Conservation (phyloP, 2,888 invertebrate species). For the Thelaira solivaga region DNA sequence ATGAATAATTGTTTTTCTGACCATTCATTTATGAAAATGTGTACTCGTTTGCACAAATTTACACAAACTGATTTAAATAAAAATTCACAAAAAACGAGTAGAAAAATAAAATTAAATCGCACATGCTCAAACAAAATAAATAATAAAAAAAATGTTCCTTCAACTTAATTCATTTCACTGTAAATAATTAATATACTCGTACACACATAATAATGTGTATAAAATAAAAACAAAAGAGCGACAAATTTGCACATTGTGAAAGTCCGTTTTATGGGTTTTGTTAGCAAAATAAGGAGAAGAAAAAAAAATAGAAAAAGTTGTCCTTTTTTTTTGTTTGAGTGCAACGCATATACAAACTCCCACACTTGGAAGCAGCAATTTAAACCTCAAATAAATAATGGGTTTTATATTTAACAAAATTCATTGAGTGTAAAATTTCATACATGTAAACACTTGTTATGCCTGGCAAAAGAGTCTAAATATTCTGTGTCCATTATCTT, state of each 20-base stretch:
- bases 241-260: conserved; percentile 43
- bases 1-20: conserved; percentile 52
- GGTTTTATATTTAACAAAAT: conserved; percentile 68
- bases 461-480: neutral
- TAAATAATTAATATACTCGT: conserved; percentile 64
- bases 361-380: conserved; percentile 27
- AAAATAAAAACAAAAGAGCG: conserved; percentile 25
- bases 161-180: conserved; percentile 58
- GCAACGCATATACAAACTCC: neutral
- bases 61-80: conserved; percentile 1
- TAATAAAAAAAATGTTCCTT: conserved; percentile 6
- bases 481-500: neutral
- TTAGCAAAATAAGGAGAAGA: neutral
- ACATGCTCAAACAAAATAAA: neutral
- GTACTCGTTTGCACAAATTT: conserved; percentile 37
- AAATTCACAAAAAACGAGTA: neutral
- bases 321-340: conserved; percentile 33
- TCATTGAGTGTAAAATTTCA: conserved; percentile 71
- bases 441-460: conserved; percentile 55
- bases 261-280: conserved; percentile 19
- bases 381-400: conserved; percentile 49
- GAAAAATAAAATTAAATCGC: neutral
- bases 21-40: conserved; percentile 55
- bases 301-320: conserved; percentile 12
- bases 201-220: conserved; percentile 36